Conservation (phyloP, 1,140 invertebrate genomes). For the Cylas formicarius region DNA sequence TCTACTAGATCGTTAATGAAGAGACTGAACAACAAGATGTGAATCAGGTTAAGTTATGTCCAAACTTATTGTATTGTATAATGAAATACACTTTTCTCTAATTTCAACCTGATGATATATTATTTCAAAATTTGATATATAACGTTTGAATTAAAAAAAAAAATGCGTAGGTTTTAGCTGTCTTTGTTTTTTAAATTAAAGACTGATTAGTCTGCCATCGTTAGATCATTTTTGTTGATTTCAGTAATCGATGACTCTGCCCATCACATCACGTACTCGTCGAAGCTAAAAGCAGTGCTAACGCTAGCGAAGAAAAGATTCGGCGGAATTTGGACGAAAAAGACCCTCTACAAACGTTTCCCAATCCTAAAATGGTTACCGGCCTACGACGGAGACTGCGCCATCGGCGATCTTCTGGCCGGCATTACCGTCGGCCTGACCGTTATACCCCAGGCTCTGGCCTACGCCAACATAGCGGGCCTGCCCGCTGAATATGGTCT, state of each 20-base stretch:
- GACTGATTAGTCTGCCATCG: conserved; percentile 38
- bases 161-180: too few relatives aligned
- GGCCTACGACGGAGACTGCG: conserved; percentile 58
- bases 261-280: conserved; percentile 14
- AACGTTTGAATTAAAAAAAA: not conserved
- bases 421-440: conserved; percentile 82
- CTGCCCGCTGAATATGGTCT: conserved; percentile 77
- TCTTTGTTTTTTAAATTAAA: conserved; percentile 28
- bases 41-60: too few relatives aligned
- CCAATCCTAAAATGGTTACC: conserved; percentile 69
- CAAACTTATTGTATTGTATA: too few relatives aligned
- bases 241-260: conserved; percentile 26
- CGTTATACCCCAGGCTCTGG: conserved; percentile 72
- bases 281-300: conserved; percentile 28
- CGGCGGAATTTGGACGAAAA: conserved; percentile 48
- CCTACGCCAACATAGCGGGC: conserved; percentile 78
- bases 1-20: too few relatives aligned
- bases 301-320: conserved; percentile 32
- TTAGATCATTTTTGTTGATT: conserved; percentile 37
- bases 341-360: conserved; percentile 60
- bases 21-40: too few relatives aligned
- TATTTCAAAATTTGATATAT: conserved; percentile 1
- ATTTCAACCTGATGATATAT: conserved; percentile 1
- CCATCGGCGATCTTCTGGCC: conserved; percentile 68
- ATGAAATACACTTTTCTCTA: too few relatives aligned